Evolutionary conservation across 2,888 invertebrate genomes (phyloP).

Genomic region (Drosophila paranaensis): DNA sequence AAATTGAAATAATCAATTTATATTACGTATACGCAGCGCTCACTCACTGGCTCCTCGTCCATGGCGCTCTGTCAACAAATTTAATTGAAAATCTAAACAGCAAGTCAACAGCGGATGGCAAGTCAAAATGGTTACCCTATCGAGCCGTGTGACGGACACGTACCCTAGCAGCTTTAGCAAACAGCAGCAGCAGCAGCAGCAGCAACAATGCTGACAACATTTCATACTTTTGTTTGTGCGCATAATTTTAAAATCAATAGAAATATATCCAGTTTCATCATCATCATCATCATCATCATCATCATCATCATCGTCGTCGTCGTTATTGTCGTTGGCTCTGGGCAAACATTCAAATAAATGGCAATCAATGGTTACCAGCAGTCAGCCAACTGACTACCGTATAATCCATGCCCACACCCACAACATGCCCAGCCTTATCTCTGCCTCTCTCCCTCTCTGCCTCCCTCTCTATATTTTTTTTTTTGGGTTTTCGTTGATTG

Average conservation of each 20-base stretch:
- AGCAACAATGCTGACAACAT: conserved; percentile 46
- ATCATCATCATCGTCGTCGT: conserved; percentile 15
- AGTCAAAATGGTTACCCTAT: conserved; percentile 56
- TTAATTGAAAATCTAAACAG: conserved; percentile 82
- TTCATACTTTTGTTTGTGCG: conserved; percentile 80
- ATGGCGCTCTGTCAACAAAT: conserved; percentile 72
- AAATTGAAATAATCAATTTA: conserved; percentile 78
- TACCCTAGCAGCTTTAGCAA: conserved; percentile 46
- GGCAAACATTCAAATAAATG: conserved; percentile 74
- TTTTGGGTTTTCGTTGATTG: conserved; percentile 58
- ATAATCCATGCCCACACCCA: conserved; percentile 41
- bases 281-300: conserved; percentile 19
- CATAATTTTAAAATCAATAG: conserved; percentile 85
- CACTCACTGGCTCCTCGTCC: conserved; percentile 7
- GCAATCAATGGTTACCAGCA: conserved; percentile 63
- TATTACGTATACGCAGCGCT: conserved; percentile 68
- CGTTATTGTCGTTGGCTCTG: conserved; percentile 36
- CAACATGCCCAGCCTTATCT: conserved; percentile 34
- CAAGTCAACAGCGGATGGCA: conserved; percentile 70
- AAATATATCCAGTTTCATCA: conserved; percentile 78
- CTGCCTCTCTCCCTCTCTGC: not conserved
- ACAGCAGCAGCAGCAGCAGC: conserved; percentile 39
- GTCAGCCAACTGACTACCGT: conserved; percentile 56
- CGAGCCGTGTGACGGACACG: conserved; percentile 46
- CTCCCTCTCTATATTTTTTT: conserved; percentile 2